Evolutionary conservation across 2,113 vertebrate species (phyloP), one percentile per base, ranked within the genome.

Genomic region (Chaetorhynchus papuensis): DNA sequence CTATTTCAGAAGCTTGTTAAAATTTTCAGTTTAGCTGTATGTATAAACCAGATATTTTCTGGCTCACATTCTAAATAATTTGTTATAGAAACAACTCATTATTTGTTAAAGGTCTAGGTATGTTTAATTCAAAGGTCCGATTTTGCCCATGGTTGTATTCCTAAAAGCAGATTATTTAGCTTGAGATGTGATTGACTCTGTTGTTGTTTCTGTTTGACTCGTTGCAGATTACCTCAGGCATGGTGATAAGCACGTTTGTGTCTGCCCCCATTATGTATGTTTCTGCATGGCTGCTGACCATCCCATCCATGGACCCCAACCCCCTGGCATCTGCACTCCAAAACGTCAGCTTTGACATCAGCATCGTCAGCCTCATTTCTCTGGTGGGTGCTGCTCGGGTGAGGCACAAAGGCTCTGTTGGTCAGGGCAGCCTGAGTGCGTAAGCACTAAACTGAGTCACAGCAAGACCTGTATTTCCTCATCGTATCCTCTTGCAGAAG

Each of bases 211-310:
- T 74, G 13, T 80, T 92, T 44, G 81, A 56, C 89, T 84, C 61
- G 87, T 81, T 80, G 44, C 94, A 99, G 99, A 97, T 99, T 87
- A 99, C 99, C 68, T 98, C 99, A 57, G 99, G 99, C 66, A 99
- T 99, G 99, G 98, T 99, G 87, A 99, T 99, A 95, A 98, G 99
- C 98, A 99, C 99, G 16, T 99, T 99, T 89, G 99, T 99, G 64
- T 99, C 99, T 69, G 99, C 99, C 57, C 99, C 99, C 5, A 99
- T 99, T 59, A 99, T 99, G 99, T 99, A 99, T 2, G 98, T 99
- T 76, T 99, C 99, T 90, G 99, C 99, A 1, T 99, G 99, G 99
- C 96, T 99, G 76, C 94, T 99, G 72, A 99, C 99, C 28, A 98
- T 99, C 56, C 98, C 98, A 0, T 98, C 98, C 76, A 99, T 99